Percentiles rank a stretch among this genome's conserved stretches.
Evolutionary conservation across 53 echinoderm and acorn worm genomes (phyloP).

Genomic region (Henricia sp.): DNA sequence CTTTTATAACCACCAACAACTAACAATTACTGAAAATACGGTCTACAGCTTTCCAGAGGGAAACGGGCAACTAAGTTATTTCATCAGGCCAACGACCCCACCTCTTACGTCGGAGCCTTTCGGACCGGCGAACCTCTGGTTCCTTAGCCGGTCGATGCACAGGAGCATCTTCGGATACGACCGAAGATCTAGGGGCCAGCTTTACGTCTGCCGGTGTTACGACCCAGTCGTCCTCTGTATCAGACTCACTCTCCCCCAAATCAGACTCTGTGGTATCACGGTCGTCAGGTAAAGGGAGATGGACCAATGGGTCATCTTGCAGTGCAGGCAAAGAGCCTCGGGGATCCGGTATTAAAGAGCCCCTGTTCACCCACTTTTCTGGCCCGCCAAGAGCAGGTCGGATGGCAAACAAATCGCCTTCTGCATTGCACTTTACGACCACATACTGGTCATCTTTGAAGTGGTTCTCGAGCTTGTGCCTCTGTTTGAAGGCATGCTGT

Average conservation of each 20-base stretch:
- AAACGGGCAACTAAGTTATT: background rate
- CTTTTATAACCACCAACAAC: too few species aligned
- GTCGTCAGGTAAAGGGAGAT: background rate
- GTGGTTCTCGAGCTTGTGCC: background rate
- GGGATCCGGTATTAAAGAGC: background rate
- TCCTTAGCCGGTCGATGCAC: background rate
- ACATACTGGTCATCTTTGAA: background rate
- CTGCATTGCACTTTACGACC: background rate
- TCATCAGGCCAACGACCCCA: background rate
- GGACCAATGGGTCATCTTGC: background rate
- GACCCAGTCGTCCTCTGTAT: background rate
- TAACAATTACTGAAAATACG: too few species aligned
- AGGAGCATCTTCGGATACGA: background rate
- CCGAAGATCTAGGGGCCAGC: background rate
- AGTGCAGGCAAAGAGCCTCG: background rate
- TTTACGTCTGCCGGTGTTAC: background rate
- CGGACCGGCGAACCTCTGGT: slow-evolving; percentile 1
- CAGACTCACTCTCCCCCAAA: background rate
- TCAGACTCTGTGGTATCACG: background rate
- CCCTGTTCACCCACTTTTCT: background rate
- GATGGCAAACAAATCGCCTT: background rate
- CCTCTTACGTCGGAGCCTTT: background rate
- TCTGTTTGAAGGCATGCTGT: background rate
- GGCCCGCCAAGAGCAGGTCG: background rate
- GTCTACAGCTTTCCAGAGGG: too few species aligned